A percentile compares a stretch with the other conserved stretches of the same genome.
Evolutionary conservation across 1,140 invertebrate genomes (phyloP).

Genomic region (Anastatus disparis): DNA sequence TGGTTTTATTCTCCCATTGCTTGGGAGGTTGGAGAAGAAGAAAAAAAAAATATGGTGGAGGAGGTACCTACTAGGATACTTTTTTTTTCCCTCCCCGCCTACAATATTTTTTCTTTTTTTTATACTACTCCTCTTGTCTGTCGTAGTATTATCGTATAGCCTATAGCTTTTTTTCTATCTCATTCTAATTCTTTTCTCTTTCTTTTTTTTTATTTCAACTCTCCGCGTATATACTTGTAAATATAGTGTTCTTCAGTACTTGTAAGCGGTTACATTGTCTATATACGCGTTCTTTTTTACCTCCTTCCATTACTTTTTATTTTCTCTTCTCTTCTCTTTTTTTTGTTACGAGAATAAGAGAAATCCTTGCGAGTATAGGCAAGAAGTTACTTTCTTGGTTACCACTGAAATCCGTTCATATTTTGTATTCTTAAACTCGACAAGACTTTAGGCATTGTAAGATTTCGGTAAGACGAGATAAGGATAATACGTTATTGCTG

Average conservation of each 20-base stretch:
- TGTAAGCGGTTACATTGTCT: slow-evolving; percentile 4
- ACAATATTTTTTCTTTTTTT: too few relatives aligned
- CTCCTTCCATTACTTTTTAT: not conserved
- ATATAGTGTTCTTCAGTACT: not conserved
- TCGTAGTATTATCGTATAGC: slow-evolving; percentile 13
- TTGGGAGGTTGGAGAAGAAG: not conserved
- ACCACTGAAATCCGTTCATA: too few relatives aligned
- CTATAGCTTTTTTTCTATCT: not conserved
- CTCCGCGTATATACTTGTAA: not conserved
- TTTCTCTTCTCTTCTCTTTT: not conserved
- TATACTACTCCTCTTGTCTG: slow-evolving; percentile 21
- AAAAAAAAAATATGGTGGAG: too few relatives aligned
- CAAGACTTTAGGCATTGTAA: too few relatives aligned
- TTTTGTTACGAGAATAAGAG: not conserved
- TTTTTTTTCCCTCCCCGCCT: not conserved
- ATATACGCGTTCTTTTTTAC: not conserved
- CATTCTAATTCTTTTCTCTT: slow-evolving; percentile 25
- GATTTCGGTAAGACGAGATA: too few relatives aligned
- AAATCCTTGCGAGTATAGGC: not conserved
- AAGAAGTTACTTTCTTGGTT: too few relatives aligned
- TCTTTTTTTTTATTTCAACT: slow-evolving; percentile 33
- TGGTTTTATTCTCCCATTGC: slow-evolving; percentile 59
- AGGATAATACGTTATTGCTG: too few relatives aligned
- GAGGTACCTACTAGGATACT: too few relatives aligned
- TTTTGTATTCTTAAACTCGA: too few relatives aligned